Conservation (phyloP, 2,113 vertebrate species). For the Sinocyclocheilus maitianheensis region DNA sequence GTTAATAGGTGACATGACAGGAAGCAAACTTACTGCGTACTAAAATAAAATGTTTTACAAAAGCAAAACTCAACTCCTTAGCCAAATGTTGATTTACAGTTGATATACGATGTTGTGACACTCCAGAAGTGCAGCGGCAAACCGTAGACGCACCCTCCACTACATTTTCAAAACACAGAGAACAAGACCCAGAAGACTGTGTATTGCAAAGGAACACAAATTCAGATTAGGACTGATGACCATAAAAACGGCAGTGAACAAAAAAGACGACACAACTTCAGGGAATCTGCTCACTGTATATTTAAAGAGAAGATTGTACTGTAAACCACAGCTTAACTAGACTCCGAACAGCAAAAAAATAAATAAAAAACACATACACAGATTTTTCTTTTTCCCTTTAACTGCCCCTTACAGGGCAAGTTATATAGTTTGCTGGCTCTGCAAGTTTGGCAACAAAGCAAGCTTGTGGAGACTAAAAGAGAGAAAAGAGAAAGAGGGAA, state of each 20-base stretch:
- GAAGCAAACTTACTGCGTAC: not conserved
- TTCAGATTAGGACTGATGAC: not conserved
- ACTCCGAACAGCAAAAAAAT: slow-evolving; percentile 2
- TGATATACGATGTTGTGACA: not conserved
- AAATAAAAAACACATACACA: not conserved
- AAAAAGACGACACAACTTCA: not conserved
- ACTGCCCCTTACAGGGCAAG: slow-evolving; percentile 52
- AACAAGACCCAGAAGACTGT: not conserved
- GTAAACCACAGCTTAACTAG: slow-evolving; percentile 39
- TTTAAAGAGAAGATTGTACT: not conserved
- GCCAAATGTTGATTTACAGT: slow-evolving; percentile 2
- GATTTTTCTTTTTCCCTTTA: slow-evolving; percentile 26
- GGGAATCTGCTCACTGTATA: not conserved
- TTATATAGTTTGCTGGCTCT: slow-evolving; percentile 52
- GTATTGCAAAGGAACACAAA: not conserved
- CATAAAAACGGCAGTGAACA: not conserved
- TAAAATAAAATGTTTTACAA: not conserved
- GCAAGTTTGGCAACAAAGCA: slow-evolving; percentile 53
- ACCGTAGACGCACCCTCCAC: not conserved
- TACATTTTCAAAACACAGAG: not conserved
- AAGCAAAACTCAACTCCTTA: not conserved
- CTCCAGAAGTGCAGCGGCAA: not conserved
- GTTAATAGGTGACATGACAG: not conserved
- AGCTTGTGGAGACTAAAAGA: slow-evolving; percentile 25
- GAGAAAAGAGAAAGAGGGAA: slow-evolving; percentile 11